Evolutionary conservation across 2,888 invertebrate species (phyloP), one percentile per base, ranked within the genome.

Genomic region (Tubulanus polymorphus): DNA sequence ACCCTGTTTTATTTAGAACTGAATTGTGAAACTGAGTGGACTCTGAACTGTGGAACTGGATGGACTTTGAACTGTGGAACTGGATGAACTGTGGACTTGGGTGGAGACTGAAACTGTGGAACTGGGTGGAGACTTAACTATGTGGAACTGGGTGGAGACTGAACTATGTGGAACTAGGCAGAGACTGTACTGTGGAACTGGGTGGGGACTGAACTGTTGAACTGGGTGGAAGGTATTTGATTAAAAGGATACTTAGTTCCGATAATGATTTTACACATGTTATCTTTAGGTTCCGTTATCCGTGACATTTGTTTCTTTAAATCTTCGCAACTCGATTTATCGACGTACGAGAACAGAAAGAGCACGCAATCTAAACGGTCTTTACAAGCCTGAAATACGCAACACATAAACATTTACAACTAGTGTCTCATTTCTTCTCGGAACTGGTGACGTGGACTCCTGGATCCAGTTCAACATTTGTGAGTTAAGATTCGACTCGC

Each of bases 331-430:
- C 83, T 83, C 6, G 79, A 71, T 46, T 77, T 71, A 65, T 84
- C 84, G 18, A 80, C 75, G 57, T 81, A 82, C 1, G 84, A 83
- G 67, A 84, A 84, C 49, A 83, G 74, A 56, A 82, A 81, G 35
- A 84, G 70, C 26, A 83, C 72, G 3, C 79, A 83, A 71, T 84
- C 84, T 18, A 80, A 79, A 64, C 80, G 81, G 49, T 83, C 82
- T 59, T 80, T 81, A 59, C 84, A 84, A 1, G 82, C 81, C 84
- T 84, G 66, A 1, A 79, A 72, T 18, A 57, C 20, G 23, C 18
- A 10, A 32, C 10, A 32, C n/a, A 32, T 32, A 12, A n/a, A 32
- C 10, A 32, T 32, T 32, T 32, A 12, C 10, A n/a, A 10, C 35
- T 32, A 12, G 35, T 12, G n/a, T 32, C 35, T 32, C 10, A 32